These are phyloP conservation scores for Chionoecetes opilio DNA, from an alignment of 1,140 invertebrate genomes.

Conservation along the genomic window DNA sequence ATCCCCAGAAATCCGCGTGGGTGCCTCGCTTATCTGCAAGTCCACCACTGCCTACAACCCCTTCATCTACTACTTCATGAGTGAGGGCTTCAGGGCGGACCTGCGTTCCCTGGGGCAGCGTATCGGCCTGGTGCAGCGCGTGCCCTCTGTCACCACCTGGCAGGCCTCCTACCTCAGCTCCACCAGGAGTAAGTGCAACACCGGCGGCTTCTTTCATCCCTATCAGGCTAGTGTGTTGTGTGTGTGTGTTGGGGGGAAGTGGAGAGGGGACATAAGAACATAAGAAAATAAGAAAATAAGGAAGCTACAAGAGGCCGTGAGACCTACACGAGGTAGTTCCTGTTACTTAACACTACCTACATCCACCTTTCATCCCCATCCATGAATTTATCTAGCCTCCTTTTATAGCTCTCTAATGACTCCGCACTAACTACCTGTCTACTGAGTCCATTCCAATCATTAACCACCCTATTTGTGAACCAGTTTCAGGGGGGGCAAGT, in stretches of 20 bases:
- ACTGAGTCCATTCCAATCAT: no score
- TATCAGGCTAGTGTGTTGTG: background rate
- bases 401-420: no score
- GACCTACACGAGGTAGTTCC: no score
- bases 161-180: constrained; percentile 58
- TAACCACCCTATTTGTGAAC: no score
- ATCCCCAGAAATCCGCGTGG: constrained; percentile 61
- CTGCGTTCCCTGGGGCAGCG: constrained; percentile 60
- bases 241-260: background rate
- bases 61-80: constrained; percentile 81
- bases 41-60: constrained; percentile 81
- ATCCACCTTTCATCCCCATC: no score
- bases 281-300: background rate
- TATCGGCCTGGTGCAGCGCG: background rate
- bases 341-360: no score
- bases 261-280: background rate
- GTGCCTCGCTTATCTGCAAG: constrained; percentile 80
- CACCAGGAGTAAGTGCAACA: constrained; percentile 58
- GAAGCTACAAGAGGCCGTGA: background rate
- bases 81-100: constrained; percentile 80
- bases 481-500: background rate
- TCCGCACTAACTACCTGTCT: no score
- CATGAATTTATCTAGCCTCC: no score
- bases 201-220: background rate
- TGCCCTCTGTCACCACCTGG: constrained; percentile 19